Conservation (phyloP, 2,113 vertebrate species). For the Salvelinus namaycush region DNA sequence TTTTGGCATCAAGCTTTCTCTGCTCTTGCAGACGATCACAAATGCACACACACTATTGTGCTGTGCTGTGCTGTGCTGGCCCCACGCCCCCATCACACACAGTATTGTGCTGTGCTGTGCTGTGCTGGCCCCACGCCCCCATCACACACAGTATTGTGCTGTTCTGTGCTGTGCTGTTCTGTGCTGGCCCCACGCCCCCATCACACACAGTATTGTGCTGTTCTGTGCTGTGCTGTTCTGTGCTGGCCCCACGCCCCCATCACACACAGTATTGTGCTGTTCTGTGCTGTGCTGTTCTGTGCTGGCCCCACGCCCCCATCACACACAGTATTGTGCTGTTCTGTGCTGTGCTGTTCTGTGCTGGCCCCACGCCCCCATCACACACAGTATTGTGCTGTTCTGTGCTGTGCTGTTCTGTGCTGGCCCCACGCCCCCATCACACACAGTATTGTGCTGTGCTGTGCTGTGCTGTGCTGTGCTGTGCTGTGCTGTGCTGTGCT, state of each 20-base stretch:
- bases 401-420: too few relatives aligned
- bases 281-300: too few relatives aligned
- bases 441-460: too few relatives aligned
- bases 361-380: too few relatives aligned
- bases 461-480: neutral
- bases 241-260: too few relatives aligned
- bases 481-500: too few relatives aligned
- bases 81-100: neutral
- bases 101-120: neutral
- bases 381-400: too few relatives aligned
- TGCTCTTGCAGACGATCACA: slow-evolving; percentile 72
- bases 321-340: neutral
- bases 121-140: neutral
- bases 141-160: slow-evolving; percentile 21
- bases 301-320: neutral
- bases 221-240: too few relatives aligned
- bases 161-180: too few relatives aligned
- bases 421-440: neutral
- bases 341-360: too few relatives aligned
- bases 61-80: too few relatives aligned
- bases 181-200: neutral
- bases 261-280: neutral
- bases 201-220: slow-evolving; percentile 6
- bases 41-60: neutral
- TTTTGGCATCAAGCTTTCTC: slow-evolving; percentile 74